Evolutionary conservation across 2,113 vertebrate species (phyloP), one percentile per base, ranked within the genome.

Genomic region (Corythornis madagascariensis): DNA sequence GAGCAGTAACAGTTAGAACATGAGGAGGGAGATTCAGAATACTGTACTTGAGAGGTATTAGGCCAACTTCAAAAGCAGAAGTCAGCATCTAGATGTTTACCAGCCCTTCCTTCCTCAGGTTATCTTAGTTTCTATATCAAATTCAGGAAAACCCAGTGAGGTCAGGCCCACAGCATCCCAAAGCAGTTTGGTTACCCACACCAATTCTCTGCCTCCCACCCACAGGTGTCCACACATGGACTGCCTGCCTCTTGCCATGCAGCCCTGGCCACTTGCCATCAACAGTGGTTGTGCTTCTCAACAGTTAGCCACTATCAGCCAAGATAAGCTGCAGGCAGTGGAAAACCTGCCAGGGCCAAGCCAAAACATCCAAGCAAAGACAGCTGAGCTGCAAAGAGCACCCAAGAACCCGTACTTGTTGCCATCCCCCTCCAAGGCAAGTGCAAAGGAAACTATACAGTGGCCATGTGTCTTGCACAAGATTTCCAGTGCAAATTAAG

Each of bases 111-210:
- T 28, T 78, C 43, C 48, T 63, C 47, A 67, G 20, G 28, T 74
- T 52, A 65, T 35, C 40, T 83, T 8, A 55, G 16, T 11, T 77
- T 78, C 56, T 65, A n/a, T 10, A 69, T 1, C 25, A 28, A 76
- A 2, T 40, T 57, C 52, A 43, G 42, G 70, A 33, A 70, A 83
- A 76, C 6, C 16, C 0, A 0, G 33, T 1, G 5, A 83, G 38
- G 77, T 29, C 28, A 50, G 53, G 21, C 70, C 47, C 3, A 1
- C 7, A 55, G 4, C 24, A 60, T 2, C 25, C 48, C 31, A 35
- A 0, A 17, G 35, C 17, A 82, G 22, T 53, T 89, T 22, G 22
- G 52, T 86, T 13, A 59, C 4, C 7, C 7, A 1, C 20, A 14
- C 7, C 1, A 2, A 10, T 7, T 40, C 29, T 69, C 43, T 28